Conservation (phyloP, 2,888 invertebrate species). For the Caenorhabditis auriculariae region DNA sequence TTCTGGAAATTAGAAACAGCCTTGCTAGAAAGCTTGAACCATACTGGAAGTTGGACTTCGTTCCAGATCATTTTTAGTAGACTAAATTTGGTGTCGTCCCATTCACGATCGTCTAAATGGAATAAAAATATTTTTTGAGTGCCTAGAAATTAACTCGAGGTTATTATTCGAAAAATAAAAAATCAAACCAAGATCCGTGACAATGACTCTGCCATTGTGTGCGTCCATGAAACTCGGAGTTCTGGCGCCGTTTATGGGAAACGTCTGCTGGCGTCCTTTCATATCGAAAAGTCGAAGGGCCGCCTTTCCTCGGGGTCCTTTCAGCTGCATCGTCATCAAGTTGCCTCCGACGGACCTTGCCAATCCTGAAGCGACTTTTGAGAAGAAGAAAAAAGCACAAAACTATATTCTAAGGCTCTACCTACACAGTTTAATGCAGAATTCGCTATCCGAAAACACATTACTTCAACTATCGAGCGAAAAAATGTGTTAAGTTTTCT, state of each 20-base stretch:
- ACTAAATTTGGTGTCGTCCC: background rate
- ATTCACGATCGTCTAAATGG: slow-evolving; percentile 7
- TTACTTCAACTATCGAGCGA: background rate
- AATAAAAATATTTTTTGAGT: slow-evolving; percentile 7
- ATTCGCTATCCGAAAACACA: too few relatives aligned
- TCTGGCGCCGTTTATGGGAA: background rate
- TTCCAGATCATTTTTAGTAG: too few relatives aligned
- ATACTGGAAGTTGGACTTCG: background rate
- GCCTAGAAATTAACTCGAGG: too few relatives aligned
- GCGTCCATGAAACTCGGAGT: slow-evolving; percentile 16
- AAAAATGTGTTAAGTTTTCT: slow-evolving; percentile 1
- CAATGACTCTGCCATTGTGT: slow-evolving; percentile 5
- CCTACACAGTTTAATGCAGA: too few relatives aligned
- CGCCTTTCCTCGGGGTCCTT: background rate
- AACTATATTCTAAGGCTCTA: too few relatives aligned
- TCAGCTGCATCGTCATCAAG: slow-evolving; percentile 10
- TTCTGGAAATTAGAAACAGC: background rate
- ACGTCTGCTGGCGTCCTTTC: background rate
- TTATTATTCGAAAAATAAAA: too few relatives aligned
- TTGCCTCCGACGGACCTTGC: slow-evolving; percentile 10
- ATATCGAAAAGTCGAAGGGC: slow-evolving; percentile 5
- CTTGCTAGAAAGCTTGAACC: background rate
- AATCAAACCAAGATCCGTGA: slow-evolving; percentile 24
- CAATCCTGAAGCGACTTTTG: slow-evolving; percentile 1
- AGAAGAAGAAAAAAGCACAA: background rate